phyloP scores from a whole-genome alignment of 2,888 invertebrate genomes.

The Caenorhabditis panamensis region DNA sequence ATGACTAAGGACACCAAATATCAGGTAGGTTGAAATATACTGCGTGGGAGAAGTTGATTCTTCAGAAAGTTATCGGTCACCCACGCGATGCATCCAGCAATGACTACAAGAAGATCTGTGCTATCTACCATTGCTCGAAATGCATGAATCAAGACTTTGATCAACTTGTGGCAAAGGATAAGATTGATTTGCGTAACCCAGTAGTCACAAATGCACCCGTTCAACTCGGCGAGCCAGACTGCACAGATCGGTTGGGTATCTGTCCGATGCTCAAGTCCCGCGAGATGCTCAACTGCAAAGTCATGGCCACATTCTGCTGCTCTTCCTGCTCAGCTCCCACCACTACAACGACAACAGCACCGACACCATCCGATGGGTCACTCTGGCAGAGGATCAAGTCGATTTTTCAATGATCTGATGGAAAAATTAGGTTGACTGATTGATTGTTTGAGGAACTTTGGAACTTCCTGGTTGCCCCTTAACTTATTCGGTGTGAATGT shows the following conservation, averaged over 20 bases:
- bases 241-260: constrained; percentile 46
- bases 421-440: not conserved
- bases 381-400: constrained; percentile 49
- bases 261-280: constrained; percentile 45
- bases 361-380: constrained; percentile 4
- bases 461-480: too few relatives aligned
- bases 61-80: constrained; percentile 75
- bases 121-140: constrained; percentile 69
- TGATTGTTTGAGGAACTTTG: too few relatives aligned
- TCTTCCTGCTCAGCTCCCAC: constrained; percentile 40
- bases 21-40: constrained; percentile 59
- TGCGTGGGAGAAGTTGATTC: not conserved
- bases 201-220: constrained; percentile 6
- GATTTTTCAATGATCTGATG: constrained; percentile 38
- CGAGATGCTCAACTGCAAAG: constrained; percentile 54
- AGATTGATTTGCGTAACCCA: constrained; percentile 39
- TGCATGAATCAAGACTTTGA: constrained; percentile 66
- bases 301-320: constrained; percentile 55
- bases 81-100: constrained; percentile 71
- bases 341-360: constrained; percentile 25
- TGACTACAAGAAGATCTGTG: constrained; percentile 77
- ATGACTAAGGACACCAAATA: constrained; percentile 68
- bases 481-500: not conserved
- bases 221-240: constrained; percentile 19
- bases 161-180: constrained; percentile 19